A percentile compares a stretch with the other conserved stretches of the same genome.
These are phyloP conservation scores for Galeruca laticollis DNA, from an alignment of 2,888 invertebrate genomes.

Conservation along the genomic window DNA sequence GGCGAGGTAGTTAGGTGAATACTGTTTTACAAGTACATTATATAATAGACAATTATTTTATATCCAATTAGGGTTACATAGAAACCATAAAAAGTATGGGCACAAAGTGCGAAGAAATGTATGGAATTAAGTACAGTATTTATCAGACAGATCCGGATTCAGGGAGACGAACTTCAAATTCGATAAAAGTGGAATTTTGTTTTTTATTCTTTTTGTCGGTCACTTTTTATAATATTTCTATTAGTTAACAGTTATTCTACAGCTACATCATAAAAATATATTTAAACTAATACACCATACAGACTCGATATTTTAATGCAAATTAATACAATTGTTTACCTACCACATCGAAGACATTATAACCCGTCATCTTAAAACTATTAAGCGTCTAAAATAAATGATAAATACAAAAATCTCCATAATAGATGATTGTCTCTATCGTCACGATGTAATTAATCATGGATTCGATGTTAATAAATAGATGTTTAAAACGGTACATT, in stretches of 20 bases:
- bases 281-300: too few relatives aligned
- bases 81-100: slow-evolving; percentile 13
- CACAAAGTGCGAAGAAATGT: neutral
- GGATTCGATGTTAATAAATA: slow-evolving; percentile 9
- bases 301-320: too few relatives aligned
- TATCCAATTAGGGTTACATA: slow-evolving; percentile 10
- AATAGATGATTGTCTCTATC: neutral
- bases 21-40: neutral
- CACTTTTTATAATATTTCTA: too few relatives aligned
- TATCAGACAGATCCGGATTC: neutral
- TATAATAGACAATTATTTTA: neutral
- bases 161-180: too few relatives aligned
- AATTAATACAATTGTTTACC: neutral
- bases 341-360: neutral
- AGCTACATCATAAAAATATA: too few relatives aligned
- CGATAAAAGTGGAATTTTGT: too few relatives aligned
- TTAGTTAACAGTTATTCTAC: too few relatives aligned
- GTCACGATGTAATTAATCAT: neutral
- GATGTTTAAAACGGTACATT: slow-evolving; percentile 4
- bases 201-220: too few relatives aligned
- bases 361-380: neutral
- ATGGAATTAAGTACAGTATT: slow-evolving; percentile 1
- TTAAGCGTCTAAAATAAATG: neutral
- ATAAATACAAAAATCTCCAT: neutral
- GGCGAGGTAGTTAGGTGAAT: slow-evolving; percentile 1